Evolutionary conservation across 2,113 vertebrate species (phyloP), one percentile per base, ranked within the genome.

Genomic region (Amphilophus citrinellus): DNA sequence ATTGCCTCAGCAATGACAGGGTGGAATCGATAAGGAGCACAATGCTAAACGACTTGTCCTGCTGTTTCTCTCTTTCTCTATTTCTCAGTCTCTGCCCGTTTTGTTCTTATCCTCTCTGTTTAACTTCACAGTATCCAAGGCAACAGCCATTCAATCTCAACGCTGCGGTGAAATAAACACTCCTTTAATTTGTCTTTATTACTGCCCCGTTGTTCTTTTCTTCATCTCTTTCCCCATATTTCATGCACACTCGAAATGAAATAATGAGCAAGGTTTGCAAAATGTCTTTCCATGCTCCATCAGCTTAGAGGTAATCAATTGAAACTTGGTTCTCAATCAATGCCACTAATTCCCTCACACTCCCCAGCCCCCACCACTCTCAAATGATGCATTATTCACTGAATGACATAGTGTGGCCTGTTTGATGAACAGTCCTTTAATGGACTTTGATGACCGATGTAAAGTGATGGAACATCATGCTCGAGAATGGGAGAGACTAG

Each of bases 1-100:
- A 85, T 94, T 95, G 91, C 86, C 92, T 92, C 73, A 90, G 79
- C 76, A 20, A 90, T 86, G 92, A 86, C 87, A 63, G 84, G 84
- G 87, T 62, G 82, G 84, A 85, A 93, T 94, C 91, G 68, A 94
- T 94, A 89, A 86, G 76, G 77, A 62, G 81, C 78, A 60, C 82
- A 84, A 89, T 76, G 88, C 94, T 90, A 89, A 92, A 93, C 32
- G 66, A 83, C 66, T 82, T 63, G 79, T 77, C 87, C 79, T 18
- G 44, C 87, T 87, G 87, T 83, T 84, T 87, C 42, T 84, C 78
- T 83, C 71, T 60, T 84, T 73, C 80, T 77, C 73, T 65, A 3
- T 63, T 78, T 88, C 76, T 59, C 84, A 42, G 22, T 78, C 61
- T 62, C 57, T 39, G 68, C 82, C 76, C 30, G 13, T 80, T 90